These are phyloP conservation scores for Epistrophe eligans DNA, from an alignment of 2,888 invertebrate species.

Conservation along the genomic window DNA sequence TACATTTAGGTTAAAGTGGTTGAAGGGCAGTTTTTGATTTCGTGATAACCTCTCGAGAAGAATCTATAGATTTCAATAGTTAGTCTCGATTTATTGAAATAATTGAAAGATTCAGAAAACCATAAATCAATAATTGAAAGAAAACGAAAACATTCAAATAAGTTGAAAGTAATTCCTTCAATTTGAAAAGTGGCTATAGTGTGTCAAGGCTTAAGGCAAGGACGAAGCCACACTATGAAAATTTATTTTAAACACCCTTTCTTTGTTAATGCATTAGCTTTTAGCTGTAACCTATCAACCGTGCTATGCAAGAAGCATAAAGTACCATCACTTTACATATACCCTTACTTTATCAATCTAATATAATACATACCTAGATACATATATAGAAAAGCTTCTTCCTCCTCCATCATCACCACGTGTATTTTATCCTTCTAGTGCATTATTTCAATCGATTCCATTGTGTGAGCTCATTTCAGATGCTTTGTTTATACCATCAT, in stretches of 20 bases:
- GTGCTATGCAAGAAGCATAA: constrained; percentile 3
- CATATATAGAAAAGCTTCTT: constrained; percentile 2
- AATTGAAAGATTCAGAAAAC: background rate
- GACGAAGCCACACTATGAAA: background rate
- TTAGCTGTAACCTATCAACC: background rate
- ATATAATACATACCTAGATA: background rate
- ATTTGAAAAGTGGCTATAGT: background rate
- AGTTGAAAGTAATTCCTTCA: background rate
- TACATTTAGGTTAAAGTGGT: background rate
- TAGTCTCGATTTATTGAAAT: background rate
- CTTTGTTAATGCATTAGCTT: constrained; percentile 8
- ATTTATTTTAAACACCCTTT: background rate
- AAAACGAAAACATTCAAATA: background rate
- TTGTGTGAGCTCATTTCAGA: background rate
- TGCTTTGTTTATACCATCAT: background rate
- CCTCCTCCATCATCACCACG: background rate
- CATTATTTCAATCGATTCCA: constrained; percentile 28
- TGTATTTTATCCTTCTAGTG: background rate
- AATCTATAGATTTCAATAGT: background rate
- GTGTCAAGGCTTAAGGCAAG: constrained; percentile 19
- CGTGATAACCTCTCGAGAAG: background rate
- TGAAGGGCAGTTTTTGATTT: background rate
- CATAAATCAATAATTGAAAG: constrained; percentile 5
- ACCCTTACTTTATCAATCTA: background rate
- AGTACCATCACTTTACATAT: constrained; percentile 2